Conservation (phyloP, 2,888 invertebrate genomes). For the Sminthurides aquaticus region DNA sequence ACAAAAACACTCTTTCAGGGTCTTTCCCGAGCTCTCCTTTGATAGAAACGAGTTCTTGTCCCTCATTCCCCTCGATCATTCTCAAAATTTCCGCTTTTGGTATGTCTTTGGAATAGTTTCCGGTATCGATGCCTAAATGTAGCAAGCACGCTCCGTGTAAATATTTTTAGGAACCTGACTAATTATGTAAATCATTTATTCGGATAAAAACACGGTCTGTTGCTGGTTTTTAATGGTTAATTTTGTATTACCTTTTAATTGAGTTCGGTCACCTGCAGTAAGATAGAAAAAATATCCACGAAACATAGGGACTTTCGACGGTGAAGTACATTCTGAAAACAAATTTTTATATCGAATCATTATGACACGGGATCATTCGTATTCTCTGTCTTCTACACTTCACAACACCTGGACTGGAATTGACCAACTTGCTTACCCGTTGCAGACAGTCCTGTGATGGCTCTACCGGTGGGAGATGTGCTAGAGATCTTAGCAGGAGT, state of each 20-base stretch:
- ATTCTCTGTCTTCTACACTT: no score
- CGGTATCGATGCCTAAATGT: not conserved
- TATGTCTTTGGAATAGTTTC: slow-evolving; percentile 7
- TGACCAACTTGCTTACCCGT: no score
- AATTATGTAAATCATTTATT: slow-evolving; percentile 2
- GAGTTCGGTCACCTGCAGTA: slow-evolving; percentile 13
- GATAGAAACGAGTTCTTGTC: slow-evolving; percentile 3
- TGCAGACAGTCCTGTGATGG: no score
- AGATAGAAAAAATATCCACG: slow-evolving; percentile 13
- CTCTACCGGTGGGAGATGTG: no score
- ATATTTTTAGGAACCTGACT: not conserved
- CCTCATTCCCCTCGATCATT: slow-evolving; percentile 5
- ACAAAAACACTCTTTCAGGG: slow-evolving; percentile 7
- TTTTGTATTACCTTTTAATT: slow-evolving; percentile 11
- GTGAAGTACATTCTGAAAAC: no score
- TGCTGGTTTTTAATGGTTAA: no score
- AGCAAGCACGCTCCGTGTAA: no score
- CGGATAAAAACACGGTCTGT: not conserved
- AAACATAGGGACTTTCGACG: slow-evolving; percentile 1
- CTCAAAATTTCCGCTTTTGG: slow-evolving; percentile 9
- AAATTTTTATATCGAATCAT: no score
- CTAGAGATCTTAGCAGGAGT: no score
- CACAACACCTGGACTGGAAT: no score
- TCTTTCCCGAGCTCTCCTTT: slow-evolving; percentile 9
- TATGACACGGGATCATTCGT: no score